A percentile compares a stretch with the other conserved stretches of the same genome.
These are phyloP conservation scores for Tangara arthus DNA, from an alignment of 2,797 vertebrate genomes.

Conservation along the genomic window DNA sequence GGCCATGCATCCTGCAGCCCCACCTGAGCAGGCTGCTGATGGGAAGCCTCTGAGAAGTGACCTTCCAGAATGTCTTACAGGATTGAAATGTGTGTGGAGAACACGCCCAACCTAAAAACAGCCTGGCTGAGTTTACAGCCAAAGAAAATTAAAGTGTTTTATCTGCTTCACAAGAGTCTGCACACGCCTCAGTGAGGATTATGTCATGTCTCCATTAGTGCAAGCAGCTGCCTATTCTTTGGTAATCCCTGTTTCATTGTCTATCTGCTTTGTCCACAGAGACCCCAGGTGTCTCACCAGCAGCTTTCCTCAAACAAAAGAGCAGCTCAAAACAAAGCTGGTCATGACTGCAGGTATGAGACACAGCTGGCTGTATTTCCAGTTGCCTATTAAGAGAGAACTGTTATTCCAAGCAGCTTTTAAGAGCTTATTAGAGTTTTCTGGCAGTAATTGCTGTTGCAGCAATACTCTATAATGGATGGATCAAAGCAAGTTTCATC, in stretches of 20 bases:
- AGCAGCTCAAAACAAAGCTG: conserved; percentile 15
- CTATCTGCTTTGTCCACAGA: conserved; percentile 9
- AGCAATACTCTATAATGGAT: conserved; percentile 23
- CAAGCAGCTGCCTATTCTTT: conserved; percentile 31
- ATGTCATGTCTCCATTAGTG: conserved; percentile 30
- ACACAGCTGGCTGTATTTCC: conserved; percentile 2
- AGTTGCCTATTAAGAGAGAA: conserved; percentile 21
- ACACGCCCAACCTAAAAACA: not conserved
- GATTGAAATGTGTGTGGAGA: fast-evolving
- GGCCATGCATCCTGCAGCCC: not conserved
- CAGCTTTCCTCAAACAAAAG: not conserved
- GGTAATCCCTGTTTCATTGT: not conserved
- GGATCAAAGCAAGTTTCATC: conserved; percentile 46
- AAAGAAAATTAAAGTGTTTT: not conserved
- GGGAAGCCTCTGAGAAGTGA: not conserved
- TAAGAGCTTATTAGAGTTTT: conserved; percentile 27
- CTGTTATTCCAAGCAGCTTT: conserved; percentile 11
- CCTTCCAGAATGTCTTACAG: not conserved
- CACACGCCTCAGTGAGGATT: not conserved
- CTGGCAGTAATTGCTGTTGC: conserved; percentile 42
- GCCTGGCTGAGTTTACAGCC: not conserved
- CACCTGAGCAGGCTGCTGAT: not conserved
- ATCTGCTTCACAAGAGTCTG: not conserved
- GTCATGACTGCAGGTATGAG: conserved; percentile 33
- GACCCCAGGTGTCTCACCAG: not conserved